Evolutionary conservation across 2,113 vertebrate species (phyloP), one percentile per base, ranked within the genome.

Genomic region (Carassius carassius): DNA sequence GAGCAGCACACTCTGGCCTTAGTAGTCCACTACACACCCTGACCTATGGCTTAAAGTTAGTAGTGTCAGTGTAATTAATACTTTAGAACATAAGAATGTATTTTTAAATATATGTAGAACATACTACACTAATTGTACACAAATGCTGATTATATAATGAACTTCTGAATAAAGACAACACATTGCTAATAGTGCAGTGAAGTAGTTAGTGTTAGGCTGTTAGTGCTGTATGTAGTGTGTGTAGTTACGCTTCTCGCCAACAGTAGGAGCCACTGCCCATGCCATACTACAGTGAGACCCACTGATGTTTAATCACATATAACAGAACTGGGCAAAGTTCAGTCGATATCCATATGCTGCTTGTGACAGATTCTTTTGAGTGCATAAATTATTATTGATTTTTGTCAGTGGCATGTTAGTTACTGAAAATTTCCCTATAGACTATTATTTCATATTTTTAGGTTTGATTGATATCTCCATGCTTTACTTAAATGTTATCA

Each of bases 21-120:
- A 1, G 85, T 90, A 10, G 92, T 92, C 21, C 88, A 91, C 86
- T 94, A 91, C 87, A 91, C 87, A 6, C 88, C 90, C 3, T 91
- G 69, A 89, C 41, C 29, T 29, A 69, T 19, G 67, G 21, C 67
- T 70, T 35, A 17, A 21, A 70, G 11, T 70, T 4, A 35, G 8
- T 16, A 62, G 10, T 62, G 23, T 60, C 56, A 60, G 56, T 65
- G 29, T 65, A 65, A 65, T 65, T 5, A 65, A 35, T 17, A 17
- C 63, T 67, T 1, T 23, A 62, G 60, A 23, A 62, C 21, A 62
- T 5, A 62, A 16, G 13, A 72, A 41, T 72, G 9, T 72, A 41
- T 72, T 37, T 37, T 35, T 41, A 67, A 67, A 6, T 21, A 12
- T 11, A 37, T 67, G 13, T 32, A 25, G 14, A 32, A 65, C 62